These are phyloP conservation scores for Oreortyx pictus DNA, from an alignment of 2,797 vertebrate species.

Conservation along the genomic window DNA sequence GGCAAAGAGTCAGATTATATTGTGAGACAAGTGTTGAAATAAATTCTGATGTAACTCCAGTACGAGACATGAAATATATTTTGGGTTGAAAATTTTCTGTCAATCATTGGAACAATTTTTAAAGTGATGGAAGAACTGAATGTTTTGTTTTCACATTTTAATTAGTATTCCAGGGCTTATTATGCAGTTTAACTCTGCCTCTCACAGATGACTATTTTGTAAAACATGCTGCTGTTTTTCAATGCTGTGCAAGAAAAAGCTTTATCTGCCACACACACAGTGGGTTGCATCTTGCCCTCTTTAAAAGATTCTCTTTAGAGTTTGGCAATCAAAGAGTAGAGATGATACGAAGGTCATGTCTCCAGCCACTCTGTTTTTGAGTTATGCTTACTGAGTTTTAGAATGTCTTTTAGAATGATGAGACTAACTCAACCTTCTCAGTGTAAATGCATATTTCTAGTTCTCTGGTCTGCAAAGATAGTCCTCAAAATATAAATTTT, in stretches of 20 bases:
- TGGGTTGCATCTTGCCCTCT: not conserved
- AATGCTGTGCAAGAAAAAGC: not conserved
- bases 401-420: not conserved
- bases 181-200: not conserved
- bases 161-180: not conserved
- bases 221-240: not conserved
- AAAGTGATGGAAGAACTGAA: not conserved
- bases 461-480: not conserved
- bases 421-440: not conserved
- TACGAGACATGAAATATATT: not conserved
- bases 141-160: not conserved
- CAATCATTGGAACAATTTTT: not conserved
- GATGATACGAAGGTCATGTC: not conserved
- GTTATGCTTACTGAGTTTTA: not conserved
- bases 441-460: not conserved
- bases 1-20: not conserved
- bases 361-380: not conserved
- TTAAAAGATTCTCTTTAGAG: not conserved
- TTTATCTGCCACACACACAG: not conserved
- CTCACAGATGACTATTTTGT: not conserved
- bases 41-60: slow-evolving; percentile 6
- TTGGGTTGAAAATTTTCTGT: not conserved
- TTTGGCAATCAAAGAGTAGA: not conserved
- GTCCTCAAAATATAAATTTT: not conserved
- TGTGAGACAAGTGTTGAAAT: not conserved